These are phyloP conservation scores for Sylvietta virens DNA, from an alignment of 2,113 vertebrate species.

Conservation along the genomic window DNA sequence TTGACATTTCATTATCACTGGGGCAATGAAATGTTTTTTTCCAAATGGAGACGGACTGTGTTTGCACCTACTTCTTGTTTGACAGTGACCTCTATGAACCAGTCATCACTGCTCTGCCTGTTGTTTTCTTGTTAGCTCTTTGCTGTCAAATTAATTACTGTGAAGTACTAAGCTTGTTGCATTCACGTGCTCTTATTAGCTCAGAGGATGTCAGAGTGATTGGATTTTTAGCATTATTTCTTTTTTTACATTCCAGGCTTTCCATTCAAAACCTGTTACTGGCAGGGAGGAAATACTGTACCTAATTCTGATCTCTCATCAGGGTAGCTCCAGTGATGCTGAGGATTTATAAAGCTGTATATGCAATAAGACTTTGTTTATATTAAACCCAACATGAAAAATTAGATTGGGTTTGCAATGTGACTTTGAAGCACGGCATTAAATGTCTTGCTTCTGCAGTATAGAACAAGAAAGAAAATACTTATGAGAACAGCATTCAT, in stretches of 20 bases:
- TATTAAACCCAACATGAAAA: neutral
- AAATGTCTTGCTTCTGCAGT: neutral
- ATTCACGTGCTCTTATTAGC: constrained; percentile 68
- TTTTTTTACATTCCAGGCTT: constrained; percentile 62
- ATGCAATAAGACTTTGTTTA: neutral
- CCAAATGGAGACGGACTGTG: neutral
- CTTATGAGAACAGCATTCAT: neutral
- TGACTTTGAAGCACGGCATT: neutral
- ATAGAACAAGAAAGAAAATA: neutral
- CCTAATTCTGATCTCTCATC: neutral
- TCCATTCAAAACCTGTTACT: constrained; percentile 54
- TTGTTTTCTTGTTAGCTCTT: constrained; percentile 64
- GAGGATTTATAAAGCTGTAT: neutral
- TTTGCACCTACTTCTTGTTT: constrained; percentile 48
- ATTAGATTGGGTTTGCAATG: neutral
- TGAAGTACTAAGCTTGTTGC: constrained; percentile 62
- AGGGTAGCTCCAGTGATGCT: neutral
- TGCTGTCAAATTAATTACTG: constrained; percentile 68
- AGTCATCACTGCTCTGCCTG: constrained; percentile 50
- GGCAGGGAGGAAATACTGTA: constrained; percentile 35
- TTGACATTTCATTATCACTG: neutral
- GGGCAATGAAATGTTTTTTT: neutral
- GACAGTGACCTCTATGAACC: constrained; percentile 53
- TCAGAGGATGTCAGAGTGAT: constrained; percentile 64
- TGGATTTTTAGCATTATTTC: constrained; percentile 70